A percentile compares a stretch with the other conserved stretches of the same genome.
These are phyloP conservation scores for Halictus ligatus DNA, from an alignment of 2,888 invertebrate species.

Conservation along the genomic window DNA sequence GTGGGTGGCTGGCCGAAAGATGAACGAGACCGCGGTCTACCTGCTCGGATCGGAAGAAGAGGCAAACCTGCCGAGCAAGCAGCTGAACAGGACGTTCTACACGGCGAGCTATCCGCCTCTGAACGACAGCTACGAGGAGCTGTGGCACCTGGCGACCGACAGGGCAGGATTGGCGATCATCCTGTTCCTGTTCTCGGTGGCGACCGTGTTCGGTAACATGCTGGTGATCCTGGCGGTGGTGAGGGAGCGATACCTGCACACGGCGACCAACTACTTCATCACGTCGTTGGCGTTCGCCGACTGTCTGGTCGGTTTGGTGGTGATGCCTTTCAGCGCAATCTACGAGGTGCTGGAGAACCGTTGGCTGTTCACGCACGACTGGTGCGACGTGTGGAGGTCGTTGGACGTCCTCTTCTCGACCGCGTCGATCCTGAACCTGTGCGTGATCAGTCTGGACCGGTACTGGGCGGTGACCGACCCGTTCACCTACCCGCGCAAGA, in stretches of 20 bases:
- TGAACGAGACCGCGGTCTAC: conserved; percentile 81
- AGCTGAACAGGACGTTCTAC: conserved; percentile 74
- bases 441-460: conserved; percentile 97
- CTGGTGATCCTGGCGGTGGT: conserved; percentile 97
- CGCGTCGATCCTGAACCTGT: conserved; percentile 98
- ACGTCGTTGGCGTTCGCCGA: conserved; percentile 98
- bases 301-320: conserved; percentile 97
- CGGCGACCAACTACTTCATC: conserved; percentile 98
- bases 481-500: conserved; percentile 97
- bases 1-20: conserved; percentile 60
- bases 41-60: conserved; percentile 79
- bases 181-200: conserved; percentile 93
- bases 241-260: conserved; percentile 96
- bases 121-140: conserved; percentile 73
- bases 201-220: conserved; percentile 97
- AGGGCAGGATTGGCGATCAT: conserved; percentile 92
- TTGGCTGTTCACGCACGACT: conserved; percentile 97
- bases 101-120: conserved; percentile 70
- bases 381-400: conserved; percentile 99
- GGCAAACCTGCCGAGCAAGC: conserved; percentile 68
- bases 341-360: conserved; percentile 95
- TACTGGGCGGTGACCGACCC: conserved; percentile 99
- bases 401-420: conserved; percentile 98
- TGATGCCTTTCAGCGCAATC: conserved; percentile 98
- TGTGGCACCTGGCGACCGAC: conserved; percentile 87